A percentile compares a stretch with the other conserved stretches of the same genome.
These are phyloP conservation scores for Oreotrochilus melanogaster DNA, from an alignment of 2,113 vertebrate genomes.

Conservation along the genomic window DNA sequence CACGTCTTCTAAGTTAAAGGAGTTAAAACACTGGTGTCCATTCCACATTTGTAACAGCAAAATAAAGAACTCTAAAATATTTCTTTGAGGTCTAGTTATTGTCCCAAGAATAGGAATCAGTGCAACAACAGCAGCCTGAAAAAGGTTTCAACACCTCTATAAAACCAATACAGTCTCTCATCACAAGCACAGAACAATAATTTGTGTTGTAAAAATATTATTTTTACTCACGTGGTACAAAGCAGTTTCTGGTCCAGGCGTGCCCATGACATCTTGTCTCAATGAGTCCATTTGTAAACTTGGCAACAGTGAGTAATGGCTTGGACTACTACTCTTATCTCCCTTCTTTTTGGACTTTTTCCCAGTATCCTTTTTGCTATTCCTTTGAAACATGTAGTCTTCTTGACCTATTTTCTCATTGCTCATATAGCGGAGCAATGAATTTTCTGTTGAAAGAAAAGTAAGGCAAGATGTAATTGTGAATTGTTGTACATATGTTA, in stretches of 20 bases:
- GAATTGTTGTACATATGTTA: neutral
- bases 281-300: constrained; percentile 94
- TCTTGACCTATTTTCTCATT: constrained; percentile 91
- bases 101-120: neutral
- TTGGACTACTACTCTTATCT: constrained; percentile 93
- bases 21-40: neutral
- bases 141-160: neutral
- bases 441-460: constrained; percentile 85
- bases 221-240: constrained; percentile 90
- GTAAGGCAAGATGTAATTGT: constrained; percentile 40
- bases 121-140: neutral
- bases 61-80: neutral
- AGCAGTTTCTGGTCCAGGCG: constrained; percentile 89
- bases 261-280: constrained; percentile 89
- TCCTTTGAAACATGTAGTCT: constrained; percentile 92
- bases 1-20: neutral
- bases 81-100: neutral
- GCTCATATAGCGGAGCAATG: constrained; percentile 92
- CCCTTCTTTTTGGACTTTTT: constrained; percentile 95
- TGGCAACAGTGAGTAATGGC: constrained; percentile 90
- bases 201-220: neutral
- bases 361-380: constrained; percentile 91
- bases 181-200: neutral
- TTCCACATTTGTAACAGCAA: neutral
- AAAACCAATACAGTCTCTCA: neutral